These are phyloP conservation scores for Dryocosmus kuriphilus DNA, from an alignment of 2,888 invertebrate species.

Conservation along the genomic window DNA sequence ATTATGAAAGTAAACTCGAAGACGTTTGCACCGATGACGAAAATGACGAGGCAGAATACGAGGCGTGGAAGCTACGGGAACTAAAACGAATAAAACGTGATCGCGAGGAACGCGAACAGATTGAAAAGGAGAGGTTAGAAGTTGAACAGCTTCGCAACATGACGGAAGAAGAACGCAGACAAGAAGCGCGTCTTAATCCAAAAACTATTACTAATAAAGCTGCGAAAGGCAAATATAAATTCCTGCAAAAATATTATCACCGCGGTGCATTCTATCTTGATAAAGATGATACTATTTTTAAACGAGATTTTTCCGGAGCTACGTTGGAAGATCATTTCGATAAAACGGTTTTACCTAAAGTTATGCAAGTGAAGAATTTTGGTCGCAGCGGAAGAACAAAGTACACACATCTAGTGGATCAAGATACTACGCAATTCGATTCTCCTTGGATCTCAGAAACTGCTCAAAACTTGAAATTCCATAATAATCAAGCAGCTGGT, in stretches of 20 bases:
- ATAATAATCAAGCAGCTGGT: constrained; percentile 93
- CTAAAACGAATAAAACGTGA: constrained; percentile 97
- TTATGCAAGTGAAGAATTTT: constrained; percentile 99
- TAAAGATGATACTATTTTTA: constrained; percentile 93
- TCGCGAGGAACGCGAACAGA: constrained; percentile 93
- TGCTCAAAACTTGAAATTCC: constrained; percentile 91
- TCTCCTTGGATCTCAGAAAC: constrained; percentile 98
- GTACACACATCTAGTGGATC: constrained; percentile 99
- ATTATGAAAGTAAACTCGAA: constrained; percentile 88
- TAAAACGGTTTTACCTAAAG: constrained; percentile 98
- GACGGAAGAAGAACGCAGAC: constrained; percentile 97
- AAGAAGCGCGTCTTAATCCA: constrained; percentile 93
- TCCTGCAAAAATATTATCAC: constrained; percentile 99
- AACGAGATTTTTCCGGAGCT: constrained; percentile 95
- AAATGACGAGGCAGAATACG: constrained; percentile 97
- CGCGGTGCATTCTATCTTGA: constrained; percentile 99
- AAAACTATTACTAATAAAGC: constrained; percentile 96
- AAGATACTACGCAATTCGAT: constrained; percentile 98
- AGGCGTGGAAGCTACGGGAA: constrained; percentile 98
- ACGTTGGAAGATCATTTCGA: constrained; percentile 99
- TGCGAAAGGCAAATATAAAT: constrained; percentile 98
- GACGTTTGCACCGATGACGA: constrained; percentile 97
- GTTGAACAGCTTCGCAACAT: constrained; percentile 94
- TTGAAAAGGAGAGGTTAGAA: constrained; percentile 92
- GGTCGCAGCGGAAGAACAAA: constrained; percentile 99